Percentiles rank a stretch among this genome's conserved stretches.
These are phyloP conservation scores for Deilephila porcellus DNA, from an alignment of 2,888 invertebrate species.

Conservation along the genomic window DNA sequence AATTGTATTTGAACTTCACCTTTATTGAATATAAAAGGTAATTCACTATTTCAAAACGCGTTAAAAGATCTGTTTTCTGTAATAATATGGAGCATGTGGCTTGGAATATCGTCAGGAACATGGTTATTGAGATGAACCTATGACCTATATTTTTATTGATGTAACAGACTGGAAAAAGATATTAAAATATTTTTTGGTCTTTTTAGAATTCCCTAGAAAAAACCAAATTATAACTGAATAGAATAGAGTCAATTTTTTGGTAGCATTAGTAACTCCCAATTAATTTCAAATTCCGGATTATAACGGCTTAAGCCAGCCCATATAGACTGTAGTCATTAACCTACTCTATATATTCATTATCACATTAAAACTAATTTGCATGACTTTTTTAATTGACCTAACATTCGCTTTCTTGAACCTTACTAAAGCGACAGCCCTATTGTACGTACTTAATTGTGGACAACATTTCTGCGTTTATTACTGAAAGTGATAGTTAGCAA, in stretches of 20 bases:
- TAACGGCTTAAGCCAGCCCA: too few species aligned
- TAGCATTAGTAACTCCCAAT: too few species aligned
- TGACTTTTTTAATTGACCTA: neutral
- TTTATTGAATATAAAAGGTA: slow-evolving; percentile 22
- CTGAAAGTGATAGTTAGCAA: slow-evolving; percentile 8
- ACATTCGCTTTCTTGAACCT: neutral
- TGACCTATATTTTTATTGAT: neutral
- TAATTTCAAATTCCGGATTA: too few species aligned
- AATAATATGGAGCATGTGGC: neutral
- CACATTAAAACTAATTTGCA: too few species aligned
- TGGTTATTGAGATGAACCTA: too few species aligned
- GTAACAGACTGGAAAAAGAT: neutral
- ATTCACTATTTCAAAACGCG: neutral
- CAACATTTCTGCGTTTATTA: slow-evolving; percentile 3
- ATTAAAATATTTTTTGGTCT: too few species aligned
- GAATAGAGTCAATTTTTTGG: too few species aligned
- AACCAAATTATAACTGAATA: too few species aligned
- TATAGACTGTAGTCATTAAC: too few species aligned
- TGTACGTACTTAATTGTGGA: slow-evolving; percentile 12
- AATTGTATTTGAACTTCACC: slow-evolving; percentile 54
- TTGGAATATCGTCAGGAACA: neutral
- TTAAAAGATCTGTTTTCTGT: neutral
- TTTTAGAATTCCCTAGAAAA: too few species aligned
- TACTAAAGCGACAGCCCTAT: neutral
- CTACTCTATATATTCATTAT: too few species aligned